Base-by-base conservation (phyloP, 2,888 invertebrate species). In the Hemicrepidius hirtus region DNA sequence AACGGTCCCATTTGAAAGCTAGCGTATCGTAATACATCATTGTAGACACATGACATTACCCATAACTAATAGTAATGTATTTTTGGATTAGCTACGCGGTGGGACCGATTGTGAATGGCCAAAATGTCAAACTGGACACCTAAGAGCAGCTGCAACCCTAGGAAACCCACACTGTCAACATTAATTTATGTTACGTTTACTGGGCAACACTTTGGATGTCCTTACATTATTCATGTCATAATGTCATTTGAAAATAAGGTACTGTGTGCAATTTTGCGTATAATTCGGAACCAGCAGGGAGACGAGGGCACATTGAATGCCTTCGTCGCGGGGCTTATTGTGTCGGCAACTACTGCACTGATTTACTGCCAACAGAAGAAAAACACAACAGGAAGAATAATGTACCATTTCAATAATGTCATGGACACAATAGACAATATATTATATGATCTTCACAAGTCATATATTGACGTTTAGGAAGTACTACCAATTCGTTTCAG, bases 31-130 rank as follows among this genome's bases (percentile, higher is more conserved):
- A 82, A 85, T 85, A 85, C 83, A 85, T 85, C 85, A 85, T 83
- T 81, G 78, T 75, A 77, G 75, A 76, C 80, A 81, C 82, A 83
- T 82, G 82, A 82, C 81, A 79, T 80, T 85, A 82, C 82, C 85
- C 85, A 85, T 85, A 84, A 85, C 85, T 85, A 85, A 86, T 84
- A 83, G 83, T 81, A 83, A 85, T 86, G 84, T 84, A 85, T 85
- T 85, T 84, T 83, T 81, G 82, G 84, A 86, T 85, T 85, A 84
- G 85, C 82, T 80, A 78, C 82, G 81, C 83, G 79, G 80, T 80
- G 76, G 82, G 81, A 78, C 65, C 68, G 66, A 77, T 75, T 77
- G 75, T 75, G 80, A 81, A 81, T 82, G 75, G 76, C 73, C 68
- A 78, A 81, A 82, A 82, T 81, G 83, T 82, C 84, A 84, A 81